These are phyloP conservation scores for Caenorhabditis sulstoni DNA, from an alignment of 2,888 invertebrate genomes.

Conservation along the genomic window DNA sequence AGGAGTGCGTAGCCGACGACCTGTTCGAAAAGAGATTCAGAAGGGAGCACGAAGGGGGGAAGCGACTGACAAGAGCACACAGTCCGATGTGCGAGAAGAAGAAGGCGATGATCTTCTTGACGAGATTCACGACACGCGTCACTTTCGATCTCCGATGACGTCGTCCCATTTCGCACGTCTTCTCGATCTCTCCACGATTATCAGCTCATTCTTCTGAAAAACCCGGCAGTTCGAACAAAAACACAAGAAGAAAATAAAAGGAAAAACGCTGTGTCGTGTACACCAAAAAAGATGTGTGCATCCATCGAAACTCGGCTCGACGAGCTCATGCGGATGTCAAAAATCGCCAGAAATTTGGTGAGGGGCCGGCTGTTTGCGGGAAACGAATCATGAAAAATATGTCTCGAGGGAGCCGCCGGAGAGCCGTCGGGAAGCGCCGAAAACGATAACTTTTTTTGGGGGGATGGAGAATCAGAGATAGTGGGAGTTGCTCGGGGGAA, in stretches of 20 bases:
- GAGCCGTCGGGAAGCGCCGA: conserved; percentile 7
- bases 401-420: conserved; percentile 39
- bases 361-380: conserved; percentile 28
- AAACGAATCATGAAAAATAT: conserved; percentile 63
- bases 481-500: conserved; percentile 15
- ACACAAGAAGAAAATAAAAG: not conserved
- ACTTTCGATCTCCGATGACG: conserved; percentile 75
- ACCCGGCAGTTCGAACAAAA: not conserved
- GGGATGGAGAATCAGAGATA: conserved; percentile 32
- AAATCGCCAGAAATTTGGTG: conserved; percentile 51
- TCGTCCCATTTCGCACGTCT: conserved; percentile 39
- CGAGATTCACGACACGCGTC: conserved; percentile 79
- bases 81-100: conserved; percentile 80
- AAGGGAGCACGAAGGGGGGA: not conserved
- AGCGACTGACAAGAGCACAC: conserved; percentile 84
- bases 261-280: conserved; percentile 1
- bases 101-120: conserved; percentile 80
- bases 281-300: conserved; percentile 19
- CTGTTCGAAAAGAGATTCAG: conserved; percentile 45
- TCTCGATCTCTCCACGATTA: not conserved
- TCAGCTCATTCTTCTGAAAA: conserved; percentile 17
- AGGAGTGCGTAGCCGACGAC: conserved; percentile 79
- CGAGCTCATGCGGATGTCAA: conserved; percentile 50
- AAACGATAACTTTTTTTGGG: conserved; percentile 37
- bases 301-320: conserved; percentile 3